A percentile compares a stretch with the other conserved stretches of the same genome.
These are phyloP conservation scores for Falcaria lacertinaria DNA, from an alignment of 2,888 invertebrate genomes.

Conservation along the genomic window DNA sequence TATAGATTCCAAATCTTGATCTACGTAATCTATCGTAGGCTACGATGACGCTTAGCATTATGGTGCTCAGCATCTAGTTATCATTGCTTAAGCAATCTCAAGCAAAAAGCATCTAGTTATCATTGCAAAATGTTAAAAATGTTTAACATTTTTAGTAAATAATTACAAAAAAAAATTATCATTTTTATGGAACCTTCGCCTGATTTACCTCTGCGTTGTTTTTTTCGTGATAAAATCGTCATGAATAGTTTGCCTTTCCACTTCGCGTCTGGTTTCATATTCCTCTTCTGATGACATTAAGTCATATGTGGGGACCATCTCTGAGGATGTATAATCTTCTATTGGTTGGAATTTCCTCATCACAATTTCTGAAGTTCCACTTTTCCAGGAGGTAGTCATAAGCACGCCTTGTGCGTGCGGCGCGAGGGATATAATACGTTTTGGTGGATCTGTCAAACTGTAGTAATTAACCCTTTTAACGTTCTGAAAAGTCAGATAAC, in stretches of 20 bases:
- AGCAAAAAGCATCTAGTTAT: too few relatives aligned
- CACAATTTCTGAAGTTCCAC: slow-evolving; percentile 35
- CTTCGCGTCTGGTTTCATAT: background rate
- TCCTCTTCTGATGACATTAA: background rate
- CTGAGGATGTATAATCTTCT: background rate
- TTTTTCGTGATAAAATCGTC: background rate
- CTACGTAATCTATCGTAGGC: too few relatives aligned
- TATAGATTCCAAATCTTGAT: too few relatives aligned
- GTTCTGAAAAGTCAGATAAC: background rate
- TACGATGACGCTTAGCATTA: too few relatives aligned
- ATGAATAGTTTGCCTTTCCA: background rate
- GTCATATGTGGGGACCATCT: background rate
- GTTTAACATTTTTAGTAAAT: too few relatives aligned
- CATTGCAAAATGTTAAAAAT: too few relatives aligned
- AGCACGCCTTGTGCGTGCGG: slow-evolving; percentile 20
- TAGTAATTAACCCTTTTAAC: slow-evolving; percentile 6
- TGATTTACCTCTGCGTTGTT: background rate
- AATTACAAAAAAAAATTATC: too few relatives aligned
- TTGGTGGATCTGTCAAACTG: slow-evolving; percentile 12
- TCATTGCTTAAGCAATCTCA: too few relatives aligned
- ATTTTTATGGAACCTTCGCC: too few relatives aligned
- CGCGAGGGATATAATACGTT: slow-evolving; percentile 21
- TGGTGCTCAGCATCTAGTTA: too few relatives aligned
- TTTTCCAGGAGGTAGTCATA: slow-evolving; percentile 27
- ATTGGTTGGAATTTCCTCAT: slow-evolving; percentile 39